phyloP scores from a whole-genome alignment of 2,888 invertebrate genomes.

The Peribatodes rhomboidaria region DNA sequence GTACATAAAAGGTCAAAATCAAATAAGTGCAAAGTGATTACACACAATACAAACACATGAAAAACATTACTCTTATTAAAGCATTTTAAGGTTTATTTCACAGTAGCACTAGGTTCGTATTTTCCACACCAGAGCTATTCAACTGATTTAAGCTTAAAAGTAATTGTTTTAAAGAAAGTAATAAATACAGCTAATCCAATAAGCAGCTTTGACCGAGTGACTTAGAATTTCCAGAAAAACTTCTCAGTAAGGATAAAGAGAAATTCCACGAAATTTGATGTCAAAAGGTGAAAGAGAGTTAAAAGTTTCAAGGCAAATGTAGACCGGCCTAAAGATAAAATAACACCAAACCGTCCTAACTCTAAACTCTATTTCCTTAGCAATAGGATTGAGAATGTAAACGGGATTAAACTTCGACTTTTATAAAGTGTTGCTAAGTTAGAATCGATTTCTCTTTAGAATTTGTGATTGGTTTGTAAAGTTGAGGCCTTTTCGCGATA shows the following conservation, averaged over 20 bases:
- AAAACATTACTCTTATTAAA: too few relatives aligned
- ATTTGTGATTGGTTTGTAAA: conserved; percentile 43
- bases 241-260: conserved; percentile 45
- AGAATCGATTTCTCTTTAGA: conserved; percentile 38
- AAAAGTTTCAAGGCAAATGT: conserved; percentile 43
- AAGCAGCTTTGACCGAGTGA: conserved; percentile 29
- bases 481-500: conserved; percentile 31
- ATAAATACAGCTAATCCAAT: conserved; percentile 25
- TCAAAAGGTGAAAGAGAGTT: conserved; percentile 46
- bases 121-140: too few relatives aligned
- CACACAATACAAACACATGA: too few relatives aligned
- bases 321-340: conserved; percentile 37
- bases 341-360: conserved; percentile 31
- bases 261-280: conserved; percentile 48
- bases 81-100: neutral
- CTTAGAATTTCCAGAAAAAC: conserved; percentile 43
- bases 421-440: conserved; percentile 36
- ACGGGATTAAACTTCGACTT: conserved; percentile 17
- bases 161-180: neutral
- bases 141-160: too few relatives aligned
- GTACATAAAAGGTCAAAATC: too few relatives aligned
- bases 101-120: neutral
- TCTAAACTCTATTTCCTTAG: conserved; percentile 35
- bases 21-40: too few relatives aligned
- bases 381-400: conserved; percentile 33